These are phyloP conservation scores for Euura lappo DNA, from an alignment of 1,140 invertebrate genomes.

Conservation along the genomic window DNA sequence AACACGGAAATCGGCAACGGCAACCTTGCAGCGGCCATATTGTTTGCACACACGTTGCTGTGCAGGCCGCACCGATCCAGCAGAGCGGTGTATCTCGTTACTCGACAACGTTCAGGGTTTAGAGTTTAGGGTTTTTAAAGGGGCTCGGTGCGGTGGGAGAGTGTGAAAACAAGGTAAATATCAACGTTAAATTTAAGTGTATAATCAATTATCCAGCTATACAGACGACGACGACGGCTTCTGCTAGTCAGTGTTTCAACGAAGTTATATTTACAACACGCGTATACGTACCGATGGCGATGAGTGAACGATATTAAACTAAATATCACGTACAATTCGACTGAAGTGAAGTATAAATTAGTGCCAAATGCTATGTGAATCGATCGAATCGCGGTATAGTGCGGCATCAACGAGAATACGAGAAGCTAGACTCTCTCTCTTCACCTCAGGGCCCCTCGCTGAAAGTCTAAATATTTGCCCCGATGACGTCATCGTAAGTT, in stretches of 20 bases:
- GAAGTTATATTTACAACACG: not conserved
- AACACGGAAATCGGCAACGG: constrained; percentile 41
- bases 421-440: constrained; percentile 12
- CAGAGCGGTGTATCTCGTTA: constrained; percentile 26
- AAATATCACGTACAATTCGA: too few species aligned
- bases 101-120: not conserved
- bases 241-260: not conserved
- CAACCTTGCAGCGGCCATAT: constrained; percentile 39
- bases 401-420: not conserved
- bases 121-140: constrained; percentile 16
- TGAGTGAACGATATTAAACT: too few species aligned
- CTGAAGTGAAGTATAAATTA: not conserved
- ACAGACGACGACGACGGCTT: not conserved
- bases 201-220: too few species aligned
- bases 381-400: constrained; percentile 3
- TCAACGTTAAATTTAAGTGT: not conserved
- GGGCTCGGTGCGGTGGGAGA: constrained; percentile 13
- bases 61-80: constrained; percentile 4
- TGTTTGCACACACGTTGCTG: constrained; percentile 42
- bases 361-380: constrained; percentile 1
- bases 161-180: constrained; percentile 40
- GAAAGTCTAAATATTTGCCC: constrained; percentile 14
- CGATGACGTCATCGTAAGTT: constrained; percentile 10
- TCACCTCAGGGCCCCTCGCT: not conserved
- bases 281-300: too few species aligned